phyloP scores from a whole-genome alignment of 2,888 invertebrate species.

The Drosophila vallismaia region DNA sequence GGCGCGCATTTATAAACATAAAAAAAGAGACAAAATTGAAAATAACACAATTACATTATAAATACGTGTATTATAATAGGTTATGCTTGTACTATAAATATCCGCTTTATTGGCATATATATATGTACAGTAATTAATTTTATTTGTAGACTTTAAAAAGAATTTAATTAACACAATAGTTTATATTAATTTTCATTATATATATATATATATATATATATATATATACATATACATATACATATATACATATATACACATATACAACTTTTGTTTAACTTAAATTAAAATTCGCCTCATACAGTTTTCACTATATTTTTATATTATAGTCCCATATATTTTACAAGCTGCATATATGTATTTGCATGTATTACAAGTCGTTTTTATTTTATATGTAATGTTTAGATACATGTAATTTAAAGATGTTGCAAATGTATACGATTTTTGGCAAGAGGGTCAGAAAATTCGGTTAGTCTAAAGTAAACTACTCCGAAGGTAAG shows the following conservation, averaged over 20 bases:
- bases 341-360: conserved; percentile 25
- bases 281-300: neutral
- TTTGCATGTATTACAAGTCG: conserved; percentile 13
- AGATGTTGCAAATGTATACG: conserved; percentile 61
- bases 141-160: neutral
- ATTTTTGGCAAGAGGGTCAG: conserved; percentile 44
- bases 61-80: conserved; percentile 63
- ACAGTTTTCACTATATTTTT: neutral
- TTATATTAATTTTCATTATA: neutral
- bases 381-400: conserved; percentile 42
- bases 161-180: too few species aligned
- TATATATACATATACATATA: conserved; percentile 13
- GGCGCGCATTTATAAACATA: neutral
- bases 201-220: conserved; percentile 5
- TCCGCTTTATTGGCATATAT: conserved; percentile 26
- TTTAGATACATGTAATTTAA: conserved; percentile 66
- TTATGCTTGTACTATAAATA: conserved; percentile 69
- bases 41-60: conserved; percentile 53
- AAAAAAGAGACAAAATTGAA: conserved; percentile 11
- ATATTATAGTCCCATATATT: conserved; percentile 24
- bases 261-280: neutral
- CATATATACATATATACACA: neutral
- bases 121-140: conserved; percentile 9
- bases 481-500: conserved; percentile 82
- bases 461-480: conserved; percentile 80